Evolutionary conservation across 2,797 vertebrate genomes (phyloP).

Genomic region (Enteromius unitaeniatus): DNA sequence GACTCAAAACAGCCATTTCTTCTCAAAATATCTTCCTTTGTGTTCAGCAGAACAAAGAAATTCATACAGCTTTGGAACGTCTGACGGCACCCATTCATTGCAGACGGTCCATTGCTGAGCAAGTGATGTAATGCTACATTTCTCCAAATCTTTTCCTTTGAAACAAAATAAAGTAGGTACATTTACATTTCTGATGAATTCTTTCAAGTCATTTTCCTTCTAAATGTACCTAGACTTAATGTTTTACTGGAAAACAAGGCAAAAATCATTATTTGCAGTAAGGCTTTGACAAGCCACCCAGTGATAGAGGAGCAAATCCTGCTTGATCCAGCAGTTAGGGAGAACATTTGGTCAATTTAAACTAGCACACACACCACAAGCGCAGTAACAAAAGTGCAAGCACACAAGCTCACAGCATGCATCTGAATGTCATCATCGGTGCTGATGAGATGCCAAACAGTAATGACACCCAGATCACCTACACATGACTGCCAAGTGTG

Average conservation of each 20-base stretch:
- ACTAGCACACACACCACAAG: conserved; percentile 19
- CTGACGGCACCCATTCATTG: neutral
- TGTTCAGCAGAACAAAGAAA: too few species aligned
- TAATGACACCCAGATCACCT: conserved; percentile 89
- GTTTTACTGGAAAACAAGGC: neutral
- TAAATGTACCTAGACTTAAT: neutral
- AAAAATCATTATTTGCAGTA: neutral
- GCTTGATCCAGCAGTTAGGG: neutral
- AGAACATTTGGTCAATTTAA: conserved; percentile 38
- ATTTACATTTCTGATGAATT: neutral
- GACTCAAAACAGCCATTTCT: too few species aligned
- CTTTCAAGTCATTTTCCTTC: neutral
- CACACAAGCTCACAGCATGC: conserved; percentile 45
- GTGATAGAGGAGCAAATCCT: neutral
- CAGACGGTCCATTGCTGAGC: neutral
- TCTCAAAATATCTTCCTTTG: too few species aligned
- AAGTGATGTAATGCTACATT: neutral
- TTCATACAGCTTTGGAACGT: too few species aligned
- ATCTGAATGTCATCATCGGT: conserved; percentile 85
- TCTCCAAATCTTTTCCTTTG: neutral
- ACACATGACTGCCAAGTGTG: conserved; percentile 79
- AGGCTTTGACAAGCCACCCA: conserved; percentile 1
- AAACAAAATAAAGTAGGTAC: neutral
- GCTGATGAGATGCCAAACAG: conserved; percentile 80
- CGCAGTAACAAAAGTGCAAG: conserved; percentile 44